Conservation (phyloP, 2,888 invertebrate genomes). For the Lampropteryx suffumata region DNA sequence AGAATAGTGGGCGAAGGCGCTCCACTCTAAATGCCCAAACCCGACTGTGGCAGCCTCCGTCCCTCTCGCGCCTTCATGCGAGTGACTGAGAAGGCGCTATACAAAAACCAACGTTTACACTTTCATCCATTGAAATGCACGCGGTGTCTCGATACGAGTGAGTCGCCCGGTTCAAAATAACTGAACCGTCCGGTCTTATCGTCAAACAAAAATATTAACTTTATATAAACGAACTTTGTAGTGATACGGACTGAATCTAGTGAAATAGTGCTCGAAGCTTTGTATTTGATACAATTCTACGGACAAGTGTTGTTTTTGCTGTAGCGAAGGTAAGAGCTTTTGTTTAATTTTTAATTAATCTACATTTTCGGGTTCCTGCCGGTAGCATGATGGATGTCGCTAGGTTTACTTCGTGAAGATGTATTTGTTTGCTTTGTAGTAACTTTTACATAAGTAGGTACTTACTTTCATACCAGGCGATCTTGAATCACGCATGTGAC, state of each 20-base stretch:
- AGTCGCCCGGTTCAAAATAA: constrained; percentile 72
- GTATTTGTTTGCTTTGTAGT: too few species aligned
- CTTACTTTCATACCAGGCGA: too few species aligned
- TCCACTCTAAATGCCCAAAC: constrained; percentile 62
- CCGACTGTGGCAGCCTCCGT: constrained; percentile 52
- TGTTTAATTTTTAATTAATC: constrained; percentile 5
- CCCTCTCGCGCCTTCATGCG: constrained; percentile 55
- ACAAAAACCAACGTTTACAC: constrained; percentile 81
- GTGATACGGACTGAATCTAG: constrained; percentile 50
- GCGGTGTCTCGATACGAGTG: constrained; percentile 71
- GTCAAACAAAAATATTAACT: constrained; percentile 63
- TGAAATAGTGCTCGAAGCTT: constrained; percentile 49
- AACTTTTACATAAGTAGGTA: too few species aligned
- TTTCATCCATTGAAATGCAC: constrained; percentile 81
- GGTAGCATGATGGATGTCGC: not conserved
- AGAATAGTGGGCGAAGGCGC: constrained; percentile 73
- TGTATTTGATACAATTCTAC: constrained; percentile 16
- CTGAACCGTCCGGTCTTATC: constrained; percentile 63
- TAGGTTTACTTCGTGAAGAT: not conserved
- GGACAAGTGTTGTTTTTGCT: constrained; percentile 11
- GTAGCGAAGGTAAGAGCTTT: constrained; percentile 23
- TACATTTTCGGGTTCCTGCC: constrained; percentile 4
- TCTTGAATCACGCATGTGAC: too few species aligned
- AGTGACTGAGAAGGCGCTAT: constrained; percentile 70
- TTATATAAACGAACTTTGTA: constrained; percentile 44